Base-by-base conservation (phyloP, 1,140 invertebrate genomes). In the Dreissena rostriformis region DNA sequence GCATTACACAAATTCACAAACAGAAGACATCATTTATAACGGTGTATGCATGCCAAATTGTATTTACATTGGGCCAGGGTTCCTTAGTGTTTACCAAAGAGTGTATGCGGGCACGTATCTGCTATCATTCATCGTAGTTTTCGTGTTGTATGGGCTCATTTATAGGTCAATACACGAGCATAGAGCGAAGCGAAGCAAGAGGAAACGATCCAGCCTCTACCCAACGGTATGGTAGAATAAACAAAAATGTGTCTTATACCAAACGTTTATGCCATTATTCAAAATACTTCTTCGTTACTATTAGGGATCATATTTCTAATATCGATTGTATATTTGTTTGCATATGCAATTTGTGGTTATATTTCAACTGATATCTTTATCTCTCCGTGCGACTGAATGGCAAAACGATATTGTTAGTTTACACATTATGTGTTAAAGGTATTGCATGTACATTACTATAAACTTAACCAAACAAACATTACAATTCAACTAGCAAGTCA, bases 131-230 rank as follows among this genome's bases (percentile, higher is more conserved):
- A 66, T 85, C 63, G 78, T 86, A 24, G 88, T 89, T 15, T 80
- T 88, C 63, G 78, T 90, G 4, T 74, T 90, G 12, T 90, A 90
- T 76, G 86, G 87, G 15, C 74, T 89, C 14, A 89, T 90, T 63
- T 89, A 88, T 81, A 82, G 76, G 55, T 88, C 86, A 22, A 86
- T 90, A 10, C 72, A 89, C 12, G 82, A 86, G 0, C 80, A 87
- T 22, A 65, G 86, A 28, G 86, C 85, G 11, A 89, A 87, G 84
- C 77, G 84, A n/a, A 86, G 79, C 61, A 89, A 86, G 29, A 63
- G 90, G 22, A 87, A 88, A 55, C 52, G 86, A 12, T 88, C 87
- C 24, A 88, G 86, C 74, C 53, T 83, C 0, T 74, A 86, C 52
- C 75, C 75, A 0, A n/a, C 39, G 28, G 63, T 68, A 29, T 26